Percentiles rank a stretch among this genome's conserved stretches.
phyloP scores from a whole-genome alignment of 2,113 vertebrate species.

The Miniopterus natalensis region DNA sequence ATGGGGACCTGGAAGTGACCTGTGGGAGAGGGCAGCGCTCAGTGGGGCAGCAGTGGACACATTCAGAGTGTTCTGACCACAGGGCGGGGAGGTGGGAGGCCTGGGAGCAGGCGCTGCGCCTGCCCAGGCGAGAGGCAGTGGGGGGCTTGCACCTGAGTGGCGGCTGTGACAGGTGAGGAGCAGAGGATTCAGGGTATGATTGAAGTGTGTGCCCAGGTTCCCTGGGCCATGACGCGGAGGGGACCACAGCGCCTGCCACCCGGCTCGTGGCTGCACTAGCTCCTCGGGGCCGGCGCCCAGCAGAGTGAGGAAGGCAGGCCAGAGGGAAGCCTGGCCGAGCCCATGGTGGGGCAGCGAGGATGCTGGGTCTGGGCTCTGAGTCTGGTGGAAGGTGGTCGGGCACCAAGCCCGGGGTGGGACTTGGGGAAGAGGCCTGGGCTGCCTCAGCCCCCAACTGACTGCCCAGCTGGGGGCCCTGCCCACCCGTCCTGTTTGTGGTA shows the following conservation, averaged over 20 bases:
- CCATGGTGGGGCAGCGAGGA: fast-evolving
- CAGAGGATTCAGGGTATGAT: fast-evolving
- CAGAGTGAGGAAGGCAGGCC: too few species aligned
- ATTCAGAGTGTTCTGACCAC: fast-evolving
- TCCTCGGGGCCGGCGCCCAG: too few species aligned
- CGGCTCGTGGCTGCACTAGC: too few species aligned
- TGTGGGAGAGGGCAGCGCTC: background rate
- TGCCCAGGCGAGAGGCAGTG: too few species aligned
- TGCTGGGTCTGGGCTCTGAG: background rate
- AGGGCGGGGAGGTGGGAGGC: background rate
- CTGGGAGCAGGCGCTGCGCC: too few species aligned
- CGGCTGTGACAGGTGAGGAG: fast-evolving
- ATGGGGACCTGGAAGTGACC: fast-evolving
- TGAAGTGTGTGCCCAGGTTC: fast-evolving
- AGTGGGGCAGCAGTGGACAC: background rate
- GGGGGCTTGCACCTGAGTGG: background rate
- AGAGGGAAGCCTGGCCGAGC: background rate
- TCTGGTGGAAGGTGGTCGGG: background rate
- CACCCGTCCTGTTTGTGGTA: fast-evolving
- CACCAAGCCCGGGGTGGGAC: background rate
- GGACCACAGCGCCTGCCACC: too few species aligned
- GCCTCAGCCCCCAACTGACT: background rate
- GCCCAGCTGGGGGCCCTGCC: background rate
- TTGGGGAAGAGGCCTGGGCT: fast-evolving
- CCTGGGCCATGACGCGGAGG: too few species aligned